Conservation (phyloP, 1,140 invertebrate species). For the Mizuhopecten yessoensis region DNA sequence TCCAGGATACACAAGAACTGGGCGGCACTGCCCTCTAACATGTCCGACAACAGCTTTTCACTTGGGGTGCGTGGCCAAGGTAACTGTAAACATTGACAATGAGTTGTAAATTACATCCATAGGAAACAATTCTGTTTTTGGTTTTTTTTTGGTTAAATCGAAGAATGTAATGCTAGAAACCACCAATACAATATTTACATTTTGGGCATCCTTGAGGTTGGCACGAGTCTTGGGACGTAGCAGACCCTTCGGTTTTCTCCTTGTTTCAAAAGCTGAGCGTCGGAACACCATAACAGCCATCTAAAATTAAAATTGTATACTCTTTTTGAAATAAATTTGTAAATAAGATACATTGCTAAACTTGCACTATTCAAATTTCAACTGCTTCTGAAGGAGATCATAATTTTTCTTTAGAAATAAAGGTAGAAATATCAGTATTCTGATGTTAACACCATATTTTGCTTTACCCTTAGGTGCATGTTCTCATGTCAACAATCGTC, state of each 20-base stretch:
- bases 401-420: no score
- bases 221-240: conserved; percentile 81
- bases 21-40: conserved; percentile 83
- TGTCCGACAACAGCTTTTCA: conserved; percentile 82
- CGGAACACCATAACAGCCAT: conserved; percentile 83
- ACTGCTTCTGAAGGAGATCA: not conserved
- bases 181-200: conserved; percentile 69
- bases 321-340: not conserved
- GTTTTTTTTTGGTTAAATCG: not conserved
- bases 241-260: conserved; percentile 81
- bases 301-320: conserved; percentile 67
- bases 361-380: not conserved
- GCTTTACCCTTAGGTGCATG: no score
- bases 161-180: not conserved
- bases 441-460: no score
- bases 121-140: no score
- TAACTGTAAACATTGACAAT: conserved; percentile 65
- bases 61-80: conserved; percentile 83
- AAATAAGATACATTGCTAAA: not conserved
- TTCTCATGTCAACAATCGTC: no score
- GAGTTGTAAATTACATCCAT: not conserved
- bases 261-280: conserved; percentile 81
- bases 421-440: no score
- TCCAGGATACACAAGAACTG: conserved; percentile 82
- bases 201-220: conserved; percentile 81